Base-by-base conservation (phyloP, 2,797 vertebrate species). In the Microctenopoma stevenorrisi region DNA sequence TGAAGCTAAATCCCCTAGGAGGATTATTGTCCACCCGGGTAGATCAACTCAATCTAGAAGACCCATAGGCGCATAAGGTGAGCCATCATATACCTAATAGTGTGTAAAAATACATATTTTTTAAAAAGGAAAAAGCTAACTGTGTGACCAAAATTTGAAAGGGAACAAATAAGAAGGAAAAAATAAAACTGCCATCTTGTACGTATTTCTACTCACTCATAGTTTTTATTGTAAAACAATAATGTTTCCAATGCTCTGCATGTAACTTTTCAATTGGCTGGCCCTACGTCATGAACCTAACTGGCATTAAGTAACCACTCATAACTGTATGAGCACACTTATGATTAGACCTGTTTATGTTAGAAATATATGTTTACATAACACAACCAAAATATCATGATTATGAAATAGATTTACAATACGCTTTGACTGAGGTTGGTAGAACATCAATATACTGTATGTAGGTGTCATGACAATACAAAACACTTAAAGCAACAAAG, bases 1-100 rank as follows among this genome's bases (percentile, higher is more conserved):
- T 84, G 71, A 60, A 85, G 88, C 85, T 87, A 95, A 95, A 95
- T 95, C 94, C 89, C 89, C 88, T 88, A 89, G 92, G 89, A 94
- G 93, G 92, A 96, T 96, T 94, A 95, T 84, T 84, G 46, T 77
- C 75, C 84, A 78, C 81, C 66, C 84, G 89, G 77, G 81, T 86
- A 93, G 91, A 90, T 90, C 89, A 87, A 86, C 78, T 85, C 87
- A 94, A 88, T 92, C 91, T 88, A 84, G 76, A 70, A 70, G 67
- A 78, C 83, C 66, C 65, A 91, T 63, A 82, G 74, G 59, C 84
- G 72, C 49, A 60, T 30, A 50, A 84, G 83, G 86, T 88, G 73
- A 88, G 79, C 38, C 74, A 70, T 68, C 55, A 30, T 30, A 30
- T 30, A 30, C 28, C 5, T 30, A 30, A 30, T 6, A 30, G 1